Base-by-base conservation (phyloP, 2,113 vertebrate species). In the Notothenia coriiceps region DNA sequence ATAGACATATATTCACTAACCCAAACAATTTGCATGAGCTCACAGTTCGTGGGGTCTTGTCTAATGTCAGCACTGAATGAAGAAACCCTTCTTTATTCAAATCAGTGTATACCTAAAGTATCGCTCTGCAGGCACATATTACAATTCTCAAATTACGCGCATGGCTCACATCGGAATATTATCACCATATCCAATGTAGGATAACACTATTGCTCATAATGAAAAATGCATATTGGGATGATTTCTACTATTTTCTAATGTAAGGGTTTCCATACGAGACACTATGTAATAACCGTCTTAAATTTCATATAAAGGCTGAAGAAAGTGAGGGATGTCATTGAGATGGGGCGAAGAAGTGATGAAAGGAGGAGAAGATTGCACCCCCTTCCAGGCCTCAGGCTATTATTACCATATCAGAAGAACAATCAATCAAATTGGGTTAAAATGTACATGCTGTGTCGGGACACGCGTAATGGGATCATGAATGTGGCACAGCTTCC, bases 331-430 rank as follows among this genome's bases (percentile, higher is more conserved):
- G 47, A 59, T 82, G 88, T 86, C 88, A 87, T 4, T 13, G 62
- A 79, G 73, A 83, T 25, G 51, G 79, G 72, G 47, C 18, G 29
- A 47, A 55, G 62, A 82, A 79, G 61, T 85, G 81, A 86, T 86
- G 84, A 77, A 29, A 77, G 77, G 50, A 44, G 71, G 70, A 22
- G 70, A 79, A 73, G 79, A 77, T 61, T 85, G 49, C 74, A 60
- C 67, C 61, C 50, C 79, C n/a, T 33, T 70, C 22, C 79, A 74
- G 54, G 68, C 89, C 73, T 64, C 9, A 2, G 70, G 88, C 87
- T 74, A 82, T 89, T 79, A 91, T 92, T 86, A 93, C 76, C 86
- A 79, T 79, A 87, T 86, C 87, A 81, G 65, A 72, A 88, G 83
- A 85, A 83, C 79, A 82, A 92, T 90, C 83, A 69, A 83, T 92